Evolutionary conservation across 2,113 vertebrate genomes (phyloP).

Genomic region (Engraulis encrasicolus): DNA sequence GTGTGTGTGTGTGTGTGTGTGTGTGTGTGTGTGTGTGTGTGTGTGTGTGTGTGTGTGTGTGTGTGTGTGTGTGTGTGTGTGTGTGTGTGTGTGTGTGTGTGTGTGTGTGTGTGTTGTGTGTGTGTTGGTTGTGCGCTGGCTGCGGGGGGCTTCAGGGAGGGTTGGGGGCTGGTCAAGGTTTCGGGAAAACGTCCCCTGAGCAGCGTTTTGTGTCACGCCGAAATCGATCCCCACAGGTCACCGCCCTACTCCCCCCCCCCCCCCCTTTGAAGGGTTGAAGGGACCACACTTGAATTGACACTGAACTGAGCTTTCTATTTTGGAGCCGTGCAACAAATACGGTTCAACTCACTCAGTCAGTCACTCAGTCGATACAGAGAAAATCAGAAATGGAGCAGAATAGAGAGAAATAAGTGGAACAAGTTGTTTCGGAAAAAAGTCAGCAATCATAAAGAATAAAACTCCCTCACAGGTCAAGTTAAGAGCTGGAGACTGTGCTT

Average conservation of each 20-base stretch:
- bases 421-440: not conserved
- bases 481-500: not conserved
- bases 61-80: too few relatives aligned
- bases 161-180: slow-evolving; percentile 53
- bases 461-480: not conserved
- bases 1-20: too few relatives aligned
- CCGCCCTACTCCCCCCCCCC: not conserved
- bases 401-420: too few relatives aligned
- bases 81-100: too few relatives aligned
- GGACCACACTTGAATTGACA: not conserved
- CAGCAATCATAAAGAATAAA: not conserved
- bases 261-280: too few relatives aligned
- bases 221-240: slow-evolving; percentile 26
- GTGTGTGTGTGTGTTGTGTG: too few relatives aligned
- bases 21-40: too few relatives aligned
- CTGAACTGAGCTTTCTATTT: slow-evolving; percentile 16
- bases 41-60: too few relatives aligned
- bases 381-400: not conserved
- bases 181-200: slow-evolving; percentile 58
- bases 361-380: too few relatives aligned
- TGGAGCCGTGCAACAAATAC: not conserved
- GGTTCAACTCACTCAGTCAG: not conserved
- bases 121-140: too few relatives aligned
- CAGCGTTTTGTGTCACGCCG: slow-evolving; percentile 25
- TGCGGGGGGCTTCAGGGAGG: too few relatives aligned